A percentile compares a stretch with the other conserved stretches of the same genome.
Conservation (phyloP, 2,113 vertebrate species). For the Gopherus flavomarginatus region DNA sequence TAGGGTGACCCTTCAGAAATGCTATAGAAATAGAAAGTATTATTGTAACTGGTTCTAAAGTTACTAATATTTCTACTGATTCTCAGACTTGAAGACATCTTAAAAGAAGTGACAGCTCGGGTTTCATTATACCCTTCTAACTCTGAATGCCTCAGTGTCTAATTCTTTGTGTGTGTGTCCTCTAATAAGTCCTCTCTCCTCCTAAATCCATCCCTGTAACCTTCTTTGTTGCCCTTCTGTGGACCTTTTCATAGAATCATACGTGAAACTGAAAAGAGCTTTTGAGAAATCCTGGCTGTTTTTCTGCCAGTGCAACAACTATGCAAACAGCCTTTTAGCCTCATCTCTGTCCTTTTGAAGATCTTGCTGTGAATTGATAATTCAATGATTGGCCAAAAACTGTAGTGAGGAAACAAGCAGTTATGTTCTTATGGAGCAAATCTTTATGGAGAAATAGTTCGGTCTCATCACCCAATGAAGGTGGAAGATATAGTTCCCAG, state of each 20-base stretch:
- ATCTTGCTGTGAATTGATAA: conserved; percentile 25
- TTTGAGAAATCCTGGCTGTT: conserved; percentile 38
- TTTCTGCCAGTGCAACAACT: conserved; percentile 1
- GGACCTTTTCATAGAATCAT: background rate
- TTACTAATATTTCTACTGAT: background rate
- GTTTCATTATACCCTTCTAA: background rate
- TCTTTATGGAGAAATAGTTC: background rate
- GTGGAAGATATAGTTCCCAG: background rate
- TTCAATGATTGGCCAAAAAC: conserved; percentile 50
- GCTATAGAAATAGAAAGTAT: background rate
- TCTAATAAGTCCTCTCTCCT: background rate
- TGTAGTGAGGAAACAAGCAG: conserved; percentile 30
- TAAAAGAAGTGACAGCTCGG: background rate
- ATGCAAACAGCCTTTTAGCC: background rate
- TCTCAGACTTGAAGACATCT: background rate
- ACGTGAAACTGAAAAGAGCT: background rate
- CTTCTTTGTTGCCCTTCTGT: background rate
- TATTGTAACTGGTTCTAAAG: conserved; percentile 11
- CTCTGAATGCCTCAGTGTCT: conserved; percentile 21
- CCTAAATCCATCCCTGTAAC: conserved; percentile 3
- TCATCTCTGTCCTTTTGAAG: conserved; percentile 52
- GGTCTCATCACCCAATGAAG: background rate
- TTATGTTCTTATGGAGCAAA: background rate
- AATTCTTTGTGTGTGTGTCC: background rate
- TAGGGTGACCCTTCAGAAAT: background rate